Evolutionary conservation across 2,113 vertebrate genomes (phyloP).

Genomic region (Erythrolamprus reginae): DNA sequence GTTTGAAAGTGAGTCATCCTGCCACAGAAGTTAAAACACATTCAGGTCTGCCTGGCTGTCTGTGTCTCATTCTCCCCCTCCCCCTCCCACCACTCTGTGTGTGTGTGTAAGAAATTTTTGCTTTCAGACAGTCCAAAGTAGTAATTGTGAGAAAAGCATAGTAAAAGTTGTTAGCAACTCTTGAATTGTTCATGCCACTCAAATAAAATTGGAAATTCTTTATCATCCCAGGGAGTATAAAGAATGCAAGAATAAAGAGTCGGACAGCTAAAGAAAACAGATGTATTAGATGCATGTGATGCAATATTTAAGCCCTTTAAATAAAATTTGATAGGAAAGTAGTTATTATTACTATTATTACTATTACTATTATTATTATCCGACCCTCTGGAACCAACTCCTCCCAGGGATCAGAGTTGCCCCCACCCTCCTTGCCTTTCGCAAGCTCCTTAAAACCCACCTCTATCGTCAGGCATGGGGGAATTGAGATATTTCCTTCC

Average conservation of each 20-base stretch:
- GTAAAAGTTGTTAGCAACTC: background rate
- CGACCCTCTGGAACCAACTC: too few species aligned
- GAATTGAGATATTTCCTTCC: too few species aligned
- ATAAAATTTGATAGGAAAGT: background rate
- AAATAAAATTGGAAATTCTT: background rate
- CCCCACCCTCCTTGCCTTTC: too few species aligned
- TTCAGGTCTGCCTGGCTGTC: background rate
- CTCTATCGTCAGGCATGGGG: too few species aligned
- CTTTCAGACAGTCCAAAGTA: constrained; percentile 27
- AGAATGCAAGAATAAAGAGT: background rate
- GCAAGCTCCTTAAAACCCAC: too few species aligned
- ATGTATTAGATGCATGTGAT: background rate
- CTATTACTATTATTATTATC: too few species aligned
- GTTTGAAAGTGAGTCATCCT: background rate
- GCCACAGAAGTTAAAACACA: background rate
- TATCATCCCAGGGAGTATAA: background rate
- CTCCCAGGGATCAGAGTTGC: too few species aligned
- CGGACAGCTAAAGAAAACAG: background rate
- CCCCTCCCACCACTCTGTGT: too few species aligned
- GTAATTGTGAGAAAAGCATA: background rate
- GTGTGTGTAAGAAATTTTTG: background rate
- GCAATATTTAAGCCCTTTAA: background rate
- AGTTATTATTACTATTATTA: too few species aligned
- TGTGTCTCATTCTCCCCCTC: background rate
- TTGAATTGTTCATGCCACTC: too few species aligned